Evolutionary conservation across 2,888 invertebrate species (phyloP), one percentile per base, ranked within the genome.

Genomic region (Melikaiella ostensackeni): DNA sequence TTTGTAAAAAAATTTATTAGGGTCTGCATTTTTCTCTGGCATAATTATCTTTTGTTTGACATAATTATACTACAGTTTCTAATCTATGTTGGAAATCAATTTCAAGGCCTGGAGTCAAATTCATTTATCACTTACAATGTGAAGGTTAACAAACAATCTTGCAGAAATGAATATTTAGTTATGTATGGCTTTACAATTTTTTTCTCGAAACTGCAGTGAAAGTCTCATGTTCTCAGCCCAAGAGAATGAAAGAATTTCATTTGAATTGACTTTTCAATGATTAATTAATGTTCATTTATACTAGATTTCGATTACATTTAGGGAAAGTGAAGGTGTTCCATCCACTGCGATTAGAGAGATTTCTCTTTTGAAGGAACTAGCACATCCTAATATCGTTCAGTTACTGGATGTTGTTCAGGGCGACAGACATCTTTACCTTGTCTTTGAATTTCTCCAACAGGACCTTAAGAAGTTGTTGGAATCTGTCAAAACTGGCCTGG

Each of bases 291-390:
- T 75, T 38, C 16, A 50, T 61, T 21, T 46, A n/a, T n/a, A n/a
- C 8, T 50, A n/a, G 50, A 50, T 61, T 35, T 84, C 46, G 46
- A 74, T 84, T 80, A 75, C 61, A 77, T 82, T 62, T 90, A 98
- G 97, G 87, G 98, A 99, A 92, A 96, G 97, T 0, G 99, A 99
- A 92, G 99, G 99, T 27, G 97, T 99, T 27, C 99, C 99, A 24
- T 98, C 98, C 35, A 99, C 99, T 33, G 98, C 99, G 6, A 96
- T 99, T 81, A 93, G 99, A 77, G 99, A 99, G 93, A 98, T 99
- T 87, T 97, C 98, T 0, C 93, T 99, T 77, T 93, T 99, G 77
- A 97, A 97, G 88, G 97, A 96, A 88, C 93, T 99, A 61, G 94
- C 95, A 70, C 99, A 99, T 93, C 96, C 96, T 0, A 97, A 96